Percentiles rank a stretch among this genome's conserved stretches.
These are phyloP conservation scores for Podarcis siculus DNA, from an alignment of 2,797 vertebrate species.

Conservation along the genomic window DNA sequence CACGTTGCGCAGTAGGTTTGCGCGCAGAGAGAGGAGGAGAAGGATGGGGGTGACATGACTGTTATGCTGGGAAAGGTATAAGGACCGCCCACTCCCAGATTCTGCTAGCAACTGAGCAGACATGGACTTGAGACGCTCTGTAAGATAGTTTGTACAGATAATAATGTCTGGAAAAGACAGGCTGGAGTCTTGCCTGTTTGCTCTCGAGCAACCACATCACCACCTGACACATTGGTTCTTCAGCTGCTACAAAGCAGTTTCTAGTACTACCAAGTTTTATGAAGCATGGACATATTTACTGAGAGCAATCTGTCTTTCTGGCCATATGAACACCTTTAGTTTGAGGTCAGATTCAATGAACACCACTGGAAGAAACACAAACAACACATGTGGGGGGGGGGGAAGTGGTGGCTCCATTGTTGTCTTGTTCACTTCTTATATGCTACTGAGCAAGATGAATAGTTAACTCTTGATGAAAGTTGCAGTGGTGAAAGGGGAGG, in stretches of 20 bases:
- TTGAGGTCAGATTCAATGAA: constrained; percentile 1
- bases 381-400: neutral
- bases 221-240: neutral
- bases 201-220: too few relatives aligned
- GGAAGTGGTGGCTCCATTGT: neutral
- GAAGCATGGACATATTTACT: neutral
- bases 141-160: too few relatives aligned
- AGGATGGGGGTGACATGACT: too few relatives aligned
- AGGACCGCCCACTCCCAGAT: too few relatives aligned
- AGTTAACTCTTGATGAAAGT: neutral
- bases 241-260: neutral
- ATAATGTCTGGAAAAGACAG: too few relatives aligned
- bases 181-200: too few relatives aligned
- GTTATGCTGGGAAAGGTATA: too few relatives aligned
- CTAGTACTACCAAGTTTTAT: constrained; percentile 32
- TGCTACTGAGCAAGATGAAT: neutral
- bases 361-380: neutral
- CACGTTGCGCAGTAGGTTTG: too few relatives aligned
- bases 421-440: neutral
- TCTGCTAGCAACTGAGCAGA: too few relatives aligned
- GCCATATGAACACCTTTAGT: neutral
- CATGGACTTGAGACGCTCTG: too few relatives aligned
- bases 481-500: neutral
- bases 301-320: neutral
- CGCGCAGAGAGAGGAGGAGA: too few relatives aligned